Percentiles rank a stretch among this genome's conserved stretches.
Evolutionary conservation across 2,113 vertebrate species (phyloP).

Genomic region (Oplegnathus fasciatus): DNA sequence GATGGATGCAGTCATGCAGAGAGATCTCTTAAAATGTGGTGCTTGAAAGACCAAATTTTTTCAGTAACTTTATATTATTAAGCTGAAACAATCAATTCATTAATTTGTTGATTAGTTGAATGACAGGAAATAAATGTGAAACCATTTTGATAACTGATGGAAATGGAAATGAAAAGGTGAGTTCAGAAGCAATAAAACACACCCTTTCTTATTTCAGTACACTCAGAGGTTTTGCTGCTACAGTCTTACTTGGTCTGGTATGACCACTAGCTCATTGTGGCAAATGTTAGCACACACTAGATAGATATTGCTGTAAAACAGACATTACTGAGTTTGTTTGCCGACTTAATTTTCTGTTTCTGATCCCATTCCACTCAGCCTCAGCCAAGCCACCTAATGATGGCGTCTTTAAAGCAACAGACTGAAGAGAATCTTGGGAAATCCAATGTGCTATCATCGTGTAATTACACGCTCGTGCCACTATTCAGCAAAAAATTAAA

Average conservation of each 20-base stretch:
- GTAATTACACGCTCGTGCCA: neutral
- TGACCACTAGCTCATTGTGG: neutral
- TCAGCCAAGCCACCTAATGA: neutral
- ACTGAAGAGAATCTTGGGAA: neutral
- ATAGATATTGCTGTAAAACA: neutral
- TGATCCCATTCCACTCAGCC: neutral
- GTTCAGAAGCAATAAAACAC: neutral
- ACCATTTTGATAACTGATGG: too few species aligned
- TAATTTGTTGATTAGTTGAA: neutral
- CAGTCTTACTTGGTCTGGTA: neutral
- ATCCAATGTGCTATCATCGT: neutral
- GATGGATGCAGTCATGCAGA: too few species aligned
- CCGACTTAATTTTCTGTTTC: neutral
- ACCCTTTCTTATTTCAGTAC: neutral
- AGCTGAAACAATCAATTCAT: neutral
- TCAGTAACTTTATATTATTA: neutral
- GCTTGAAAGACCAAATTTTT: too few species aligned
- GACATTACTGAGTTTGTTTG: neutral
- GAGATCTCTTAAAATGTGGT: too few species aligned
- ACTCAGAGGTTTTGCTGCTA: neutral
- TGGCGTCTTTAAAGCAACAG: neutral
- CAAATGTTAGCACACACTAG: neutral
- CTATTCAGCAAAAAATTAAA: neutral
- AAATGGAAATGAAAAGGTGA: neutral
- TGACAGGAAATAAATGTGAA: too few species aligned